Conservation (phyloP, 2,888 invertebrate species). For the Tetranychus truncatus region DNA sequence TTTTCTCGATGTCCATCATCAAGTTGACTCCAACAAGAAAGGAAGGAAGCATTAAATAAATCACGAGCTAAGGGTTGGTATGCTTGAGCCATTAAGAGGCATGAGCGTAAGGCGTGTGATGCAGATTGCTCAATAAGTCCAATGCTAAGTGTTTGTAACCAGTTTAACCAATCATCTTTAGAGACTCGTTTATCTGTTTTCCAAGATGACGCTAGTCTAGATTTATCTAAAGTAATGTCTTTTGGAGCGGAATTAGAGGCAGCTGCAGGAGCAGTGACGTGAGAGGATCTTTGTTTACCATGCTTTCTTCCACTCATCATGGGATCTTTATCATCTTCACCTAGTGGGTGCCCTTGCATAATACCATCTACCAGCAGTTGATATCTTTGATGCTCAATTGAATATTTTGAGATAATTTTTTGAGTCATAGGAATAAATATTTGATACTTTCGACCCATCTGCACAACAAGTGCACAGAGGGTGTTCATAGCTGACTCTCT, state of each 20-base stretch:
- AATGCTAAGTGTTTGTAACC: constrained; percentile 75
- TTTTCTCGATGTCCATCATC: constrained; percentile 57
- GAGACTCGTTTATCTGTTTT: constrained; percentile 43
- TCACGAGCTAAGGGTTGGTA: constrained; percentile 87
- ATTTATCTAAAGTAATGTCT: not conserved
- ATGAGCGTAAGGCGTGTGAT: constrained; percentile 79
- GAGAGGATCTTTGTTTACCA: not conserved
- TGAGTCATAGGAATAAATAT: constrained; percentile 83
- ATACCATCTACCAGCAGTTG: constrained; percentile 45
- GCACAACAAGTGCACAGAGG: constrained; percentile 62
- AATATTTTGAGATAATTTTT: constrained; percentile 58
- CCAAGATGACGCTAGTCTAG: not conserved
- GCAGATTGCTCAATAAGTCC: constrained; percentile 86
- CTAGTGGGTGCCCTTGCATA: constrained; percentile 38
- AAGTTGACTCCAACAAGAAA: constrained; percentile 95
- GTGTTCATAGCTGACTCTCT: constrained; percentile 64
- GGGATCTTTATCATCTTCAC: constrained; percentile 34
- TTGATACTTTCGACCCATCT: constrained; percentile 70
- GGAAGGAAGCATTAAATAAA: constrained; percentile 93
- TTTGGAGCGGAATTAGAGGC: constrained; percentile 8
- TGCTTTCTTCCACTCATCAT: constrained; percentile 11
- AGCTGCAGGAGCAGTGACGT: not conserved
- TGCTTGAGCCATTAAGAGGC: constrained; percentile 74
- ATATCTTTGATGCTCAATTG: constrained; percentile 54
- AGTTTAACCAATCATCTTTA: constrained; percentile 96